phyloP scores from a whole-genome alignment of 2,113 vertebrate genomes.

The Natator depressus region DNA sequence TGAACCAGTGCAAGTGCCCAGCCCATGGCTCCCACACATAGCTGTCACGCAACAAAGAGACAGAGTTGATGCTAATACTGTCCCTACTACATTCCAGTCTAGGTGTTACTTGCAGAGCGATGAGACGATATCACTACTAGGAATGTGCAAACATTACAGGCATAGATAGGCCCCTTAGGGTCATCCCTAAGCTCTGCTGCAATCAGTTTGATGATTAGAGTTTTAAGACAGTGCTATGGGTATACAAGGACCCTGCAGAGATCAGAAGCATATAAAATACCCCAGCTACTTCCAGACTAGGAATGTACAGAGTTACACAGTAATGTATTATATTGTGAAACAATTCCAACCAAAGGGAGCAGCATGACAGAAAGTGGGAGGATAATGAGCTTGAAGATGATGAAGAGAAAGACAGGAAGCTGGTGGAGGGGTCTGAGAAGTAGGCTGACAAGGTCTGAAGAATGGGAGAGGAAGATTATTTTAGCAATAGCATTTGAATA shows the following conservation, averaged over 20 bases:
- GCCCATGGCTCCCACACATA: background rate
- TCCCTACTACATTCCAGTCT: background rate
- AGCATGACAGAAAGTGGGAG: background rate
- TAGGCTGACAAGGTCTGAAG: background rate
- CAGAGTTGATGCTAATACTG: background rate
- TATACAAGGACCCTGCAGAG: background rate
- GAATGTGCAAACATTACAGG: background rate
- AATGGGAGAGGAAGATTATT: background rate
- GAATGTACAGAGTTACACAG: background rate
- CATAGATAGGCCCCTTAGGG: accelerated
- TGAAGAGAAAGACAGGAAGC: background rate
- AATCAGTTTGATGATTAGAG: background rate
- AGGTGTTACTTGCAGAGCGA: background rate
- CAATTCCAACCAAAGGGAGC: background rate
- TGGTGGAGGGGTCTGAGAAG: background rate
- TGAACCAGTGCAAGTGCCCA: background rate
- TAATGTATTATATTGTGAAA: background rate
- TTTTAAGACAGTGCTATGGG: background rate
- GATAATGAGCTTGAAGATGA: background rate
- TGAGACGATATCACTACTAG: background rate
- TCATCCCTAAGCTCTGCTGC: background rate
- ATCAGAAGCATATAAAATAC: background rate
- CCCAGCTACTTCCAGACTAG: background rate
- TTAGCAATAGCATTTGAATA: background rate
- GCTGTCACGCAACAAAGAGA: background rate